Percentiles rank a stretch among this genome's conserved stretches.
These are phyloP conservation scores for Drosophila aff. DNA, from an alignment of 1,140 invertebrate species.

Conservation along the genomic window DNA sequence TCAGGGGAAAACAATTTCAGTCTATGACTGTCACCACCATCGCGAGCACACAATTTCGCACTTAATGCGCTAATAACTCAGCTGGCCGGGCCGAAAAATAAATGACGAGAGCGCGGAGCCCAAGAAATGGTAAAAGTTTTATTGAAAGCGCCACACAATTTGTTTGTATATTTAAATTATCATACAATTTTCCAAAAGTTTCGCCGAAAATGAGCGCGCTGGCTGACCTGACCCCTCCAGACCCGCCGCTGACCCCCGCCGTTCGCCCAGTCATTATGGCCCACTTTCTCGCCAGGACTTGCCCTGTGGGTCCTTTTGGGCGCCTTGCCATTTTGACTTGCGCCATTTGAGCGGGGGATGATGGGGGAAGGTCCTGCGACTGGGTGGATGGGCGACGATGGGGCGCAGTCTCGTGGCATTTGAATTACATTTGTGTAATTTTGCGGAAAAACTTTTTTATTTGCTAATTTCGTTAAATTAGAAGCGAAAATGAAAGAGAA, in stretches of 20 bases:
- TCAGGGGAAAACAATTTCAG: conserved; percentile 32
- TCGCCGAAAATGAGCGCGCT: conserved; percentile 65
- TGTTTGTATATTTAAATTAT: conserved; percentile 84
- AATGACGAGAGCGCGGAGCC: conserved; percentile 23
- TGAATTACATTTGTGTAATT: conserved; percentile 83
- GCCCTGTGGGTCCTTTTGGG: conserved; percentile 20
- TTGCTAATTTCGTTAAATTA: conserved; percentile 82
- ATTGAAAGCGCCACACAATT: conserved; percentile 83
- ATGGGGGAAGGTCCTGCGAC: conserved; percentile 2
- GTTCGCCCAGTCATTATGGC: conserved; percentile 11
- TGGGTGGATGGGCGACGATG: background rate
- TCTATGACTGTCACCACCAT: conserved; percentile 35
- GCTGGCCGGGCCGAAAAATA: conserved; percentile 24
- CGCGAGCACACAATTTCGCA: conserved; percentile 50
- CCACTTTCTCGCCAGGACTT: conserved; percentile 27
- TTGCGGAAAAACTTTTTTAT: conserved; percentile 83
- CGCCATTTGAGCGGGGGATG: conserved; percentile 47
- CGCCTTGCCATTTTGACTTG: conserved; percentile 57
- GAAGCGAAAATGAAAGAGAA: conserved; percentile 75
- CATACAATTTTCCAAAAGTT: conserved; percentile 77
- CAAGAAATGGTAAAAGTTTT: conserved; percentile 81
- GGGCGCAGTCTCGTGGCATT: conserved; percentile 54
- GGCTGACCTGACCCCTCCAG: conserved; percentile 31
- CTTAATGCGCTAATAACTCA: conserved; percentile 80
- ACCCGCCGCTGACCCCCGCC: background rate